phyloP scores from a whole-genome alignment of 23 tunicate species.

The Halocynthia aurantium region DNA sequence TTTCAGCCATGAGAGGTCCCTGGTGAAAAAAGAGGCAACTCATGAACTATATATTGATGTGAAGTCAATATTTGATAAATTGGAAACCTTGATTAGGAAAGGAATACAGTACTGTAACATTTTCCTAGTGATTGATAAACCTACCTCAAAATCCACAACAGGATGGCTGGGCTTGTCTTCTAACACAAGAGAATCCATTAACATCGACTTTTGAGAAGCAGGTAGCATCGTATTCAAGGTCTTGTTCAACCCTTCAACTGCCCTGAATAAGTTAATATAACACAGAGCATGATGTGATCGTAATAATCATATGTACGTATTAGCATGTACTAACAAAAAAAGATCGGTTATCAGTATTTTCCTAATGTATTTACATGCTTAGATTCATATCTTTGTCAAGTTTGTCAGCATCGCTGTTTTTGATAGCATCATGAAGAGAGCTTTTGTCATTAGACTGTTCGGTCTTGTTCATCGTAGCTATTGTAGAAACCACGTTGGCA shows the following conservation, averaged over 20 bases:
- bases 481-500: constrained; percentile 80
- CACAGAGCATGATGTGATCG: too few species aligned
- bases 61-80: neutral
- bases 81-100: neutral
- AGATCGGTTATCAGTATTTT: neutral
- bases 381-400: constrained; percentile 14
- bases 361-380: neutral
- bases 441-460: neutral
- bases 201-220: neutral
- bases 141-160: constrained; percentile 74
- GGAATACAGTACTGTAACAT: neutral
- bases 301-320: neutral
- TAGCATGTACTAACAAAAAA: neutral
- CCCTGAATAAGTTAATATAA: constrained; percentile 21
- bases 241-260: constrained; percentile 27
- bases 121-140: neutral
- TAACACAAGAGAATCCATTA: neutral
- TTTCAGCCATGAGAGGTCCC: constrained; percentile 73
- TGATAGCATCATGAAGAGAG: constrained; percentile 15
- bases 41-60: neutral
- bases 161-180: constrained; percentile 34
- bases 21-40: constrained; percentile 7
- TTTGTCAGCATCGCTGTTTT: constrained; percentile 13
- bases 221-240: constrained; percentile 31
- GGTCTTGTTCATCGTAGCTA: constrained; percentile 47